A percentile compares a stretch with the other conserved stretches of the same genome.
Evolutionary conservation across 2,113 vertebrate genomes (phyloP).

Genomic region (Atrichornis clamosus): DNA sequence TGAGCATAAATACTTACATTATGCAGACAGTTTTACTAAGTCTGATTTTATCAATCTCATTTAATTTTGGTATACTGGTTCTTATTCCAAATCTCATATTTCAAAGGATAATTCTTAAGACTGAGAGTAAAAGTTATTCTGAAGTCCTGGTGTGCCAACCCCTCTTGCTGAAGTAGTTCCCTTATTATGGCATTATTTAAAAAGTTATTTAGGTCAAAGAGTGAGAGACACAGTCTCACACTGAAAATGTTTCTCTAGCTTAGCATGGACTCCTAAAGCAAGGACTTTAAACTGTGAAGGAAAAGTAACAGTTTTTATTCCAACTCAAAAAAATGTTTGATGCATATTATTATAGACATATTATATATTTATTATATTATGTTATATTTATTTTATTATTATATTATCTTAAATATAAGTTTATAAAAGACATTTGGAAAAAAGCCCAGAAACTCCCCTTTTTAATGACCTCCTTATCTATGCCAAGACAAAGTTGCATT

Average conservation of each 20-base stretch:
- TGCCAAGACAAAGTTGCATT: neutral
- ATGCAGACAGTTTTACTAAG: neutral
- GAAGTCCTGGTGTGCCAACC: neutral
- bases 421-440: neutral
- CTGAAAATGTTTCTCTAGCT: neutral
- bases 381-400: too few relatives aligned
- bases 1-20: neutral
- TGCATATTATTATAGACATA: too few relatives aligned
- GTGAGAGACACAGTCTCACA: neutral
- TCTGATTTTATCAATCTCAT: neutral
- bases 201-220: neutral
- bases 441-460: neutral
- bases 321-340: neutral
- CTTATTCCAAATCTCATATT: neutral
- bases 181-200: rapidly evolving
- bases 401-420: neutral
- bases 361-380: too few relatives aligned
- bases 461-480: neutral
- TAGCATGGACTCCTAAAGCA: neutral
- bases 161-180: neutral
- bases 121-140: neutral
- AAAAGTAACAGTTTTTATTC: neutral
- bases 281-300: neutral
- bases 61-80: neutral
- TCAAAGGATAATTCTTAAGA: neutral